These are phyloP conservation scores for Urocyon cinereoargenteus DNA, from an alignment of 2,797 vertebrate species.

Conservation along the genomic window DNA sequence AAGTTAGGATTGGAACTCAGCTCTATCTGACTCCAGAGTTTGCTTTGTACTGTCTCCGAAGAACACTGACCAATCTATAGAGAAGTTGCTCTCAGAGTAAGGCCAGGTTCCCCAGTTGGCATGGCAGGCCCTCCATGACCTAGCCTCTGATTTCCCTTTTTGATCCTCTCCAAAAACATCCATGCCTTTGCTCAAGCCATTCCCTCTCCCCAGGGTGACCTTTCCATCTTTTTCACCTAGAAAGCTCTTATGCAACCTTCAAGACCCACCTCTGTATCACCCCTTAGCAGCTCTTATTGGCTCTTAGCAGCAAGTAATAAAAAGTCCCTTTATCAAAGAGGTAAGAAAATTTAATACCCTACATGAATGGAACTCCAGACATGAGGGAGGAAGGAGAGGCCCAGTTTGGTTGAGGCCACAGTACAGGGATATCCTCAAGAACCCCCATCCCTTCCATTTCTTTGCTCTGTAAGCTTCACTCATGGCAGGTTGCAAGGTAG, in stretches of 20 bases:
- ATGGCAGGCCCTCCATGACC: background rate
- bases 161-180: background rate
- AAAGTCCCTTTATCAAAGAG: background rate
- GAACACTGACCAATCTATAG: background rate
- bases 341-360: background rate
- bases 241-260: background rate
- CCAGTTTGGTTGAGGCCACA: background rate
- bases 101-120: background rate
- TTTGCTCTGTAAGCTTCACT: background rate
- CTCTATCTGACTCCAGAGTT: background rate
- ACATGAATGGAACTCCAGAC: background rate
- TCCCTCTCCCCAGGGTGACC: background rate
- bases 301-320: background rate
- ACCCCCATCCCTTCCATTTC: background rate
- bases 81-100: background rate
- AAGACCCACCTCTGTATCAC: background rate
- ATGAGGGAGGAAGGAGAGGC: background rate
- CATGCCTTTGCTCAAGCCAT: background rate
- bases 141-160: background rate
- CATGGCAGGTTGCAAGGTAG: background rate
- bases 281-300: too few species aligned
- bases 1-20: background rate
- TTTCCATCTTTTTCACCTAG: background rate
- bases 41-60: background rate
- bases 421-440: background rate